Percentiles rank a stretch among this genome's conserved stretches.
Evolutionary conservation across 2,888 invertebrate species (phyloP).

Genomic region (Clistopyga incitator): DNA sequence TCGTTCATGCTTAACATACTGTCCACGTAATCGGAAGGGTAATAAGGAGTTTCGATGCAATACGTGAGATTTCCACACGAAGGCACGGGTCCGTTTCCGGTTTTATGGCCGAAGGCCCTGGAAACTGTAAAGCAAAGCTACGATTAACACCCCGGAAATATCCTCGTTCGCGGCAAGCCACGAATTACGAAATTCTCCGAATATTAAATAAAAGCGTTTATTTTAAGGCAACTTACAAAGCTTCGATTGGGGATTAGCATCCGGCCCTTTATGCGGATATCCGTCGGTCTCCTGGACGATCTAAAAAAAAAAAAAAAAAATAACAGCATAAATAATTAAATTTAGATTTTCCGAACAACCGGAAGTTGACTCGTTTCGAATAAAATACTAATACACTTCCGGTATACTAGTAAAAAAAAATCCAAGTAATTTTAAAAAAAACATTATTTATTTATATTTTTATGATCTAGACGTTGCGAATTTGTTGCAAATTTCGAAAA

Average conservation of each 20-base stretch:
- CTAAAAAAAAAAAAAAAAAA: constrained; percentile 16
- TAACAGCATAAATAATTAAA: too few species aligned
- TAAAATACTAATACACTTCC: too few species aligned
- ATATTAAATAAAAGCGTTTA: not conserved
- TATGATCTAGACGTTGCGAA: too few species aligned
- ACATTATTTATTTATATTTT: too few species aligned
- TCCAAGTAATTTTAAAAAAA: too few species aligned
- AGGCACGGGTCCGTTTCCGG: constrained; percentile 50
- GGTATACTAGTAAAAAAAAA: too few species aligned
- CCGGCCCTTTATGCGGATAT: constrained; percentile 1
- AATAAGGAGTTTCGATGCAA: constrained; percentile 69
- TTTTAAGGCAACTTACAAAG: constrained; percentile 26
- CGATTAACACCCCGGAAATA: not conserved
- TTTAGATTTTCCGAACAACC: too few species aligned
- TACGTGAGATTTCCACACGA: constrained; percentile 60
- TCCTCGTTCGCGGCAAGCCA: not conserved
- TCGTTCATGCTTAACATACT: constrained; percentile 53
- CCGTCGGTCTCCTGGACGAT: constrained; percentile 41
- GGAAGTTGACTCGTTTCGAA: too few species aligned
- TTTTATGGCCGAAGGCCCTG: not conserved
- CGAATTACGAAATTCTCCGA: too few species aligned
- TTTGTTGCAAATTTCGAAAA: too few species aligned
- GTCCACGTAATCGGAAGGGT: constrained; percentile 68
- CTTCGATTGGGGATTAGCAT: not conserved
- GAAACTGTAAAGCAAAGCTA: not conserved